phyloP scores from a whole-genome alignment of 2,888 invertebrate species.

The Agrilus mali region DNA sequence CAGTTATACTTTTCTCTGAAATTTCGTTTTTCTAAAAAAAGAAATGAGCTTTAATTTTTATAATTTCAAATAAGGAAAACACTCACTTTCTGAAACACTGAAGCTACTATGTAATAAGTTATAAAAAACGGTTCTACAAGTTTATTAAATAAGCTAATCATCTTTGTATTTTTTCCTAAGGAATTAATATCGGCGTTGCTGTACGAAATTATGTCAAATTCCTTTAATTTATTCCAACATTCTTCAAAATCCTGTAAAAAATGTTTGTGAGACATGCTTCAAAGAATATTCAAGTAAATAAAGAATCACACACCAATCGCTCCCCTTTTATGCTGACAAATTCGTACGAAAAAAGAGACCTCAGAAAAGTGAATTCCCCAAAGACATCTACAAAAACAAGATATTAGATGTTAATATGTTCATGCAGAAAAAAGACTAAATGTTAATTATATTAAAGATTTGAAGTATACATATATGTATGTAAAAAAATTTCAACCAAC shows the following conservation, averaged over 20 bases:
- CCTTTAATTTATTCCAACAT: constrained; percentile 28
- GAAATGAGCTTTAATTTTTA: constrained; percentile 13
- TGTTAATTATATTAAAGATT: neutral
- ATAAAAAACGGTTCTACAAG: constrained; percentile 50
- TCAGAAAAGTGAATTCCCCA: constrained; percentile 35
- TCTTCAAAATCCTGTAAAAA: constrained; percentile 36
- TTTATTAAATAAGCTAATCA: constrained; percentile 44
- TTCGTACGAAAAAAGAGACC: constrained; percentile 48
- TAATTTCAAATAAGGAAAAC: constrained; percentile 1
- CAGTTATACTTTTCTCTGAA: constrained; percentile 40
- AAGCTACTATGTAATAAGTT: constrained; percentile 41
- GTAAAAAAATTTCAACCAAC: no score
- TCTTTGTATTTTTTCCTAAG: constrained; percentile 34
- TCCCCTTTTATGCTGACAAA: constrained; percentile 45
- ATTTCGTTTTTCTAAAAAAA: constrained; percentile 20
- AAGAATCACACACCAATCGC: constrained; percentile 31
- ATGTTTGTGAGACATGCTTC: constrained; percentile 1
- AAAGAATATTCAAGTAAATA: constrained; percentile 4
- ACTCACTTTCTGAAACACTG: constrained; percentile 39
- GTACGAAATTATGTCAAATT: constrained; percentile 24
- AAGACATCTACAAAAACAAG: constrained; percentile 38
- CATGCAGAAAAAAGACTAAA: neutral
- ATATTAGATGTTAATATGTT: constrained; percentile 8
- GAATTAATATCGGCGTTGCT: constrained; percentile 22
- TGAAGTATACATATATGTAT: no score